These are phyloP conservation scores for Pagrus major DNA, from an alignment of 2,113 vertebrate genomes.

Conservation along the genomic window DNA sequence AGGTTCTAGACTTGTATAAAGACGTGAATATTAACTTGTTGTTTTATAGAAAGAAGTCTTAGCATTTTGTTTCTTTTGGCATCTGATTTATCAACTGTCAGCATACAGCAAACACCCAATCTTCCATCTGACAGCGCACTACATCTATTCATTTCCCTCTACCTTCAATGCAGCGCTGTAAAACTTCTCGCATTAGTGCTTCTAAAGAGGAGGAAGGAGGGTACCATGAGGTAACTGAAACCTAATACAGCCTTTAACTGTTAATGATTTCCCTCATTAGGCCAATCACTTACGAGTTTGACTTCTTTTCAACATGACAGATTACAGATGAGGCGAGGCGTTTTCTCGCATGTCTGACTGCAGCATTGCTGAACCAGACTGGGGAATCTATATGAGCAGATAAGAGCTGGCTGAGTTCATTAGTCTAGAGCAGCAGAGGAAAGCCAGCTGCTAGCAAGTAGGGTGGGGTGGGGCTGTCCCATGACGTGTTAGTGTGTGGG, in stretches of 20 bases:
- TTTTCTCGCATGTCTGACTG: conserved; percentile 44
- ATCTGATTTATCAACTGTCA: background rate
- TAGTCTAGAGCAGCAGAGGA: conserved; percentile 51
- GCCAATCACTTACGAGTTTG: conserved; percentile 53
- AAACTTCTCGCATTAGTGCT: background rate
- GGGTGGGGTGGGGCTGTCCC: background rate
- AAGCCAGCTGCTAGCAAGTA: conserved; percentile 28
- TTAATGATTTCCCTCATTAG: conserved; percentile 74
- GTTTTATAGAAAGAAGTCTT: background rate
- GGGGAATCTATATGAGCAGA: conserved; percentile 74
- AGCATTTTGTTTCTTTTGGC: background rate
- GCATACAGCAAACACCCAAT: background rate
- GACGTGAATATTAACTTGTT: background rate
- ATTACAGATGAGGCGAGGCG: conserved; percentile 61
- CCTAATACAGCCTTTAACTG: conserved; percentile 50
- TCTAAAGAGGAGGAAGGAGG: conserved; percentile 1
- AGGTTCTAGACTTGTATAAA: background rate
- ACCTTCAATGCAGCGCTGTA: background rate
- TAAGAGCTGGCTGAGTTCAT: conserved; percentile 68
- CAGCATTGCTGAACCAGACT: conserved; percentile 44
- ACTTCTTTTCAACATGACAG: conserved; percentile 68
- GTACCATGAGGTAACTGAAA: conserved; percentile 46
- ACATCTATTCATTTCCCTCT: background rate
- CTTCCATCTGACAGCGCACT: background rate
- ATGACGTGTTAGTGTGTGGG: background rate